Evolutionary conservation across 1,140 invertebrate species (phyloP).

Genomic region (Eciton burchellii): DNA sequence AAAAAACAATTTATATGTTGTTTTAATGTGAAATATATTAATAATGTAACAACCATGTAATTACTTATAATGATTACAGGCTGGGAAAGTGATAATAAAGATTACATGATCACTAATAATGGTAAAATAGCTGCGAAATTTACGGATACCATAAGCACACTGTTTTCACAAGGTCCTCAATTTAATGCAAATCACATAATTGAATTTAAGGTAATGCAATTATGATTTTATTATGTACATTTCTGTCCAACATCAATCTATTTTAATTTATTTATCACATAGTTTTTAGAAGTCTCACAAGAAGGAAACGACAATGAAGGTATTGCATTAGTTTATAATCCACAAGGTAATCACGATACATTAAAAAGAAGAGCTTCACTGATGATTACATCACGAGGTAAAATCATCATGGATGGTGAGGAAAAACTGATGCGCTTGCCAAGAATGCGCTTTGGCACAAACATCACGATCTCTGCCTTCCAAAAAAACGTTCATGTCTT

Average conservation of each 20-base stretch:
- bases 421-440: conserved; percentile 75
- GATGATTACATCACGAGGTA: conserved; percentile 71
- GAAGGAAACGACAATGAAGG: conserved; percentile 66
- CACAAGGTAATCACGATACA: conserved; percentile 49
- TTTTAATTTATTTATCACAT: neutral
- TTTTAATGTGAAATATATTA: conserved; percentile 6
- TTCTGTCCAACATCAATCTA: neutral
- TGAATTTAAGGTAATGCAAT: conserved; percentile 71
- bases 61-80: conserved; percentile 7
- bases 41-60: neutral
- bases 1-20: neutral
- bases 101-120: conserved; percentile 34
- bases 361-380: conserved; percentile 63
- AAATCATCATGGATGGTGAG: conserved; percentile 74
- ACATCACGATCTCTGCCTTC: conserved; percentile 63
- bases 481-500: conserved; percentile 65
- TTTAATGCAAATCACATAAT: conserved; percentile 72
- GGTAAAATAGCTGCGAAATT: conserved; percentile 44
- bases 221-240: conserved; percentile 14
- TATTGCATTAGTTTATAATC: conserved; percentile 67
- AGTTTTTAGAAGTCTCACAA: conserved; percentile 71
- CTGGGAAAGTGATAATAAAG: conserved; percentile 31
- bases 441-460: conserved; percentile 59
- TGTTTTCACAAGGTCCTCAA: conserved; percentile 69
- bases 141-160: conserved; percentile 59